Evolutionary conservation across 2,113 vertebrate species (phyloP).

Genomic region (Ia io): DNA sequence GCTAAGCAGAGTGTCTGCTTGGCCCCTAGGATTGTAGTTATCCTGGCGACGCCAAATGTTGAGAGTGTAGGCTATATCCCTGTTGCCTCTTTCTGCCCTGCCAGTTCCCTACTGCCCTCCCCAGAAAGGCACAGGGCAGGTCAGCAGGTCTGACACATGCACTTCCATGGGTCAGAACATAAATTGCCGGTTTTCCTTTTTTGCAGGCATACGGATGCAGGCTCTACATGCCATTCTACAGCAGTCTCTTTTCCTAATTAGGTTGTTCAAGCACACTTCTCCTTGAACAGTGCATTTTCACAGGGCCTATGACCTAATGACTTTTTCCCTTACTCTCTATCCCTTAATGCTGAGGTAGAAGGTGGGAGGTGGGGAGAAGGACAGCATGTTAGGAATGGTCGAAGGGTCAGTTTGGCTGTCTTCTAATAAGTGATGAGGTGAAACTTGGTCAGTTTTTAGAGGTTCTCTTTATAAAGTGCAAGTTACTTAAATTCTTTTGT

Average conservation of each 20-base stretch:
- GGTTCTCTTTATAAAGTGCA: not conserved
- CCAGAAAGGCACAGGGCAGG: not conserved
- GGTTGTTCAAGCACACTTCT: not conserved
- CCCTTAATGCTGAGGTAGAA: not conserved
- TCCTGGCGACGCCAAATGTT: not conserved
- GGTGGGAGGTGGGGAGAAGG: not conserved
- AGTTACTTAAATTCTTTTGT: not conserved
- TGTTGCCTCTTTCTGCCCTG: not conserved
- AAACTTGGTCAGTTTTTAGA: not conserved
- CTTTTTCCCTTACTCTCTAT: not conserved
- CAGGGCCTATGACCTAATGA: not conserved
- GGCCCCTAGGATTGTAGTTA: not conserved
- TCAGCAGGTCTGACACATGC: not conserved
- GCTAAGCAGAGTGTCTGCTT: not conserved
- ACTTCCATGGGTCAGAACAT: not conserved
- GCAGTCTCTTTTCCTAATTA: not conserved
- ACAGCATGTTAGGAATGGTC: not conserved
- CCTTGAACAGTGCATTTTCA: not conserved
- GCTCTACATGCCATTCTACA: not conserved
- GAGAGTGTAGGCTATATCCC: not conserved
- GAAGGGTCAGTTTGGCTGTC: not conserved
- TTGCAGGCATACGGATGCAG: not conserved
- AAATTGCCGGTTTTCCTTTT: not conserved
- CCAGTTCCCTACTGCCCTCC: not conserved
- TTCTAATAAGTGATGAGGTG: not conserved